Percentiles rank a stretch among this genome's conserved stretches.
These are phyloP conservation scores for Drosophila siamana DNA, from an alignment of 2,888 invertebrate genomes.

Conservation along the genomic window DNA sequence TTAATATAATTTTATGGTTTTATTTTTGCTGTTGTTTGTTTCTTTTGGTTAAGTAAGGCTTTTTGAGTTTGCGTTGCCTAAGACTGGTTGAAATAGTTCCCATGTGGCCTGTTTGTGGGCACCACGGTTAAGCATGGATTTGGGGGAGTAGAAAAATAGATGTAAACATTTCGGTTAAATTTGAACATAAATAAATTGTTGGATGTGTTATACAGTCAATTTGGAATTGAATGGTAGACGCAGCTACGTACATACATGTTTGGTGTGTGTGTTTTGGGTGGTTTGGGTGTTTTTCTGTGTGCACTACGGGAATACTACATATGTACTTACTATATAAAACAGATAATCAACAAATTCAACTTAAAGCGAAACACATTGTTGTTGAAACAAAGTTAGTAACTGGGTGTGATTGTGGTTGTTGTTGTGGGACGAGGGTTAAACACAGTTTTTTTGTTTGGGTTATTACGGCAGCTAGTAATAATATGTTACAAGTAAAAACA, in stretches of 20 bases:
- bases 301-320: constrained; percentile 48
- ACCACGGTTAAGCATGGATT: constrained; percentile 60
- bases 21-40: constrained; percentile 9
- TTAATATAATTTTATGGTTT: constrained; percentile 64
- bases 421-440: constrained; percentile 32
- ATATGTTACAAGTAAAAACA: constrained; percentile 48
- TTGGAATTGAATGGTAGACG: constrained; percentile 36
- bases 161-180: constrained; percentile 68
- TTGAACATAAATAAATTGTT: constrained; percentile 48
- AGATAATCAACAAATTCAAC: constrained; percentile 31
- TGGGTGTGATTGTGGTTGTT: constrained; percentile 18
- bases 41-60: constrained; percentile 47
- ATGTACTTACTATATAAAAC: constrained; percentile 42
- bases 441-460: constrained; percentile 23
- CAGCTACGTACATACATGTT: constrained; percentile 61
- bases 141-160: constrained; percentile 57
- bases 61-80: constrained; percentile 62
- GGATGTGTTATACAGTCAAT: constrained; percentile 48
- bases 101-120: constrained; percentile 83
- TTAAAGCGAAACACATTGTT: constrained; percentile 42
- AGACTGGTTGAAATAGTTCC: constrained; percentile 81
- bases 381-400: constrained; percentile 44
- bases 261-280: constrained; percentile 29
- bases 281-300: constrained; percentile 41
- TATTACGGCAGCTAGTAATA: constrained; percentile 28